Base-by-base conservation (phyloP, 1,140 invertebrate genomes). In the Drosophila tristis region DNA sequence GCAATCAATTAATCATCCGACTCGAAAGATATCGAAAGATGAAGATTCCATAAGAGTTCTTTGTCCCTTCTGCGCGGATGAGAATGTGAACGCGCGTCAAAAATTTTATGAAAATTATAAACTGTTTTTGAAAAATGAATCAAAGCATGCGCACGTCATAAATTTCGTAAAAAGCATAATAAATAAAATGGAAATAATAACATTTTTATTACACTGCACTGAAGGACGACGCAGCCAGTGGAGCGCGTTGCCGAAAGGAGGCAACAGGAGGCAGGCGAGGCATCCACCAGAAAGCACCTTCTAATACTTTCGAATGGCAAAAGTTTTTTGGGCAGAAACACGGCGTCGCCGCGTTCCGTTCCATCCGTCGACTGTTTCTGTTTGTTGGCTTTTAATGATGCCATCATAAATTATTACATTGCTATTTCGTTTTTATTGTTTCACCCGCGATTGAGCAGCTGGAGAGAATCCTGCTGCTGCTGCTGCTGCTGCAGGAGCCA, bases 381-480 rank as follows among this genome's bases (percentile, higher is more conserved):
- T 61, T 80, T 73, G 63, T 63, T 67, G 59, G 35, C 57, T 68
- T 90, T 85, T 91, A 91, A 91, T 91, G 89, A 90, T 85, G 89
- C 78, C 84, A 81, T 80, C 89, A 91, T 91, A 91, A 91, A 91
- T 91, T 91, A 91, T 91, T 89, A 91, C 78, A 89, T 89, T 66
- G 89, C 89, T 80, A 90, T 91, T 89, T 85, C 78, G 63, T 85
- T 91, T 39, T 91, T 91, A 91, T 91, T 91, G 89, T 91, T 91
- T 91, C 70, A 91, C 80, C 74, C 84, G 80, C 89, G 80, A 90
- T 91, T 91, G 89, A 91, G 80, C 87, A 89, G 65, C 61, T 64
- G 48, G 23, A 74, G 56, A 16, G 35, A 13, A 13, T 39, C 35
- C 59, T 74, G 43, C 20, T 60, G 54, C 45, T 53, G 23, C 23